Conservation (phyloP, 2,113 vertebrate species). For the Australoheros scitulus region DNA sequence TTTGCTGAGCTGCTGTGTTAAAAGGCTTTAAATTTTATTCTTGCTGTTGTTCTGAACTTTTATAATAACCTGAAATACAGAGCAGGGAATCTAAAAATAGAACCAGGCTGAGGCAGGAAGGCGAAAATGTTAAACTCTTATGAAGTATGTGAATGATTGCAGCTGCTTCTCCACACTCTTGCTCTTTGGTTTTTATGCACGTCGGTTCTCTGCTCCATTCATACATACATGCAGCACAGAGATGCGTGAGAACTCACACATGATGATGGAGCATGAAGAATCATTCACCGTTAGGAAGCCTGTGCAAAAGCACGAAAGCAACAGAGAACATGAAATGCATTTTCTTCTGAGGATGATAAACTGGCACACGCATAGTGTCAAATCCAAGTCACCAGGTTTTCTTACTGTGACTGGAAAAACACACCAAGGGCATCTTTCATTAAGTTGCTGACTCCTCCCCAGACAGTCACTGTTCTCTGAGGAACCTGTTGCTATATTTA, state of each 20-base stretch:
- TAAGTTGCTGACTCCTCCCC: slow-evolving; percentile 21
- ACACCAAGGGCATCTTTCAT: slow-evolving; percentile 27
- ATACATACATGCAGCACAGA: not conserved
- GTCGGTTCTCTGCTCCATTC: not conserved
- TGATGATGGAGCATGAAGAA: not conserved
- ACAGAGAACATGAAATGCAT: slow-evolving; percentile 21
- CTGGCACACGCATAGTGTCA: slow-evolving; percentile 7
- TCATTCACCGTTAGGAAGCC: not conserved
- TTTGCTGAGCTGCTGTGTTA: not conserved
- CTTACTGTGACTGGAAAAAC: not conserved
- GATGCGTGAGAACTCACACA: not conserved
- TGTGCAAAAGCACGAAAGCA: slow-evolving; percentile 16
- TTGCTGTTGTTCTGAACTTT: slow-evolving; percentile 6
- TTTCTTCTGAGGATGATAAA: not conserved
- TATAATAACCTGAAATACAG: slow-evolving; percentile 16
- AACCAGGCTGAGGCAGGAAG: not conserved
- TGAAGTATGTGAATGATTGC: slow-evolving; percentile 18
- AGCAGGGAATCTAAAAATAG: slow-evolving; percentile 24
- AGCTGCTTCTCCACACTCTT: not conserved
- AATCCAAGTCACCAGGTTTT: slow-evolving; percentile 29
- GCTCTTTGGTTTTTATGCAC: not conserved
- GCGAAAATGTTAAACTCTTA: not conserved
- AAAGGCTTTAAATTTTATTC: slow-evolving; percentile 6
- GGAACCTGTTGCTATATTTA: slow-evolving; percentile 22
- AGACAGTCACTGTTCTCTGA: slow-evolving; percentile 32